Conservation (phyloP, 2,888 invertebrate species). For the Volucella inflata region DNA sequence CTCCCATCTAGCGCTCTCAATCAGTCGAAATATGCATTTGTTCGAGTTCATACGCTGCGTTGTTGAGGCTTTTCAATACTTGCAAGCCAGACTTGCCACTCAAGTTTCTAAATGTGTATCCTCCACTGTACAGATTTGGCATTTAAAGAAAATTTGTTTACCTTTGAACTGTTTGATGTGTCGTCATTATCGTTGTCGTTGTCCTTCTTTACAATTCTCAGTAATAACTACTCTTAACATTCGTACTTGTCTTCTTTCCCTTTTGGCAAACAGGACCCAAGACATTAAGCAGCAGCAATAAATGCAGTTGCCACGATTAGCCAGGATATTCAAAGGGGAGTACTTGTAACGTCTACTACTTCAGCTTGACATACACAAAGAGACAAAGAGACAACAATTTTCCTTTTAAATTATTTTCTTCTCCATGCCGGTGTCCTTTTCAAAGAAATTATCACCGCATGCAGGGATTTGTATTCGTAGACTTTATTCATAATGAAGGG, state of each 20-base stretch:
- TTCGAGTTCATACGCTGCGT: too few species aligned
- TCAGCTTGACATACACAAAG: constrained; percentile 34
- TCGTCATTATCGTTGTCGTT: constrained; percentile 9
- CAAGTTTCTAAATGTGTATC: background rate
- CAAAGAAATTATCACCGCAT: constrained; percentile 29
- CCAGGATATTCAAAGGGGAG: constrained; percentile 38
- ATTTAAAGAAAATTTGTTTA: constrained; percentile 30
- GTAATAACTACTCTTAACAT: constrained; percentile 21
- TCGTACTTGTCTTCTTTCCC: background rate
- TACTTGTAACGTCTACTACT: background rate
- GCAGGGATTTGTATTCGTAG: constrained; percentile 9
- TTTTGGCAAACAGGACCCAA: constrained; percentile 8
- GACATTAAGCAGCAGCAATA: constrained; percentile 44
- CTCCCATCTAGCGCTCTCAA: too few species aligned
- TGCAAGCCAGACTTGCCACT: background rate
- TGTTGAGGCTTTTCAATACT: too few species aligned
- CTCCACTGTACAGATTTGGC: constrained; percentile 23
- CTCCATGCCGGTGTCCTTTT: constrained; percentile 36
- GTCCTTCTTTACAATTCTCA: constrained; percentile 2
- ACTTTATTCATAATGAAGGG: constrained; percentile 15
- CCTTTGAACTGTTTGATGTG: background rate
- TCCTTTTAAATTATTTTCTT: constrained; percentile 12
- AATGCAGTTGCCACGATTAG: constrained; percentile 68
- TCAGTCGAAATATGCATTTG: too few species aligned
- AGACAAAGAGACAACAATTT: constrained; percentile 12